Evolutionary conservation across 2,888 invertebrate species (phyloP).

Genomic region (Caenorhabditis sp.): DNA sequence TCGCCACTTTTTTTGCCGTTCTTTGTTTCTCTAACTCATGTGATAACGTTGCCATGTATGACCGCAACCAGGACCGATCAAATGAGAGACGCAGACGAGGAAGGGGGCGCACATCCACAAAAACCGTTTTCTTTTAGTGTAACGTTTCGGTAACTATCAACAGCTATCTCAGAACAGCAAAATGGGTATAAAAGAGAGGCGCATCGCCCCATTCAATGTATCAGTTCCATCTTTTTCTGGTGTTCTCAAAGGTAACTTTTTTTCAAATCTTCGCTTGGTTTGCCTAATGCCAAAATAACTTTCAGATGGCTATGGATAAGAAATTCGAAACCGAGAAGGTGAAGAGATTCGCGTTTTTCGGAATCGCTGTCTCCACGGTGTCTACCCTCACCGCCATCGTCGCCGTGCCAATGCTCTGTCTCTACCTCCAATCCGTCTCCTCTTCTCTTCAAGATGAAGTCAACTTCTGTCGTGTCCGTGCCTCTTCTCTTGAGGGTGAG

Average conservation of each 20-base stretch:
- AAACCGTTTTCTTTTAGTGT: constrained; percentile 56
- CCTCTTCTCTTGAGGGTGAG: constrained; percentile 67
- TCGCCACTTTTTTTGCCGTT: constrained; percentile 30
- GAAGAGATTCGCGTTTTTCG: constrained; percentile 66
- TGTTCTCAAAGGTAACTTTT: constrained; percentile 49
- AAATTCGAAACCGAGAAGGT: constrained; percentile 60
- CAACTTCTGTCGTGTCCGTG: constrained; percentile 71
- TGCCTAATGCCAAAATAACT: background rate
- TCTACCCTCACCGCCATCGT: constrained; percentile 68
- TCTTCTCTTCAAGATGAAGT: constrained; percentile 72
- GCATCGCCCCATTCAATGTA: constrained; percentile 32
- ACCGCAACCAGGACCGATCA: constrained; percentile 17
- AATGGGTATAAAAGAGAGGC: constrained; percentile 49
- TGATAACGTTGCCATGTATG: constrained; percentile 43
- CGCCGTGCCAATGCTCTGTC: constrained; percentile 68
- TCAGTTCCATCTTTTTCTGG: constrained; percentile 57
- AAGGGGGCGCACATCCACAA: constrained; percentile 52
- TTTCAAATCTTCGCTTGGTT: background rate
- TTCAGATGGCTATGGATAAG: constrained; percentile 59
- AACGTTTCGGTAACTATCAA: constrained; percentile 58
- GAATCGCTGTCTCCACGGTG: constrained; percentile 65
- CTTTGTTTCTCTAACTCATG: constrained; percentile 53
- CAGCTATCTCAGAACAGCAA: constrained; percentile 30
- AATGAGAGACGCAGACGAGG: constrained; percentile 42
- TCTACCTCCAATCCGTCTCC: constrained; percentile 72